These are phyloP conservation scores for Sceloporus tristichus DNA, from an alignment of 2,113 vertebrate species.

Conservation along the genomic window DNA sequence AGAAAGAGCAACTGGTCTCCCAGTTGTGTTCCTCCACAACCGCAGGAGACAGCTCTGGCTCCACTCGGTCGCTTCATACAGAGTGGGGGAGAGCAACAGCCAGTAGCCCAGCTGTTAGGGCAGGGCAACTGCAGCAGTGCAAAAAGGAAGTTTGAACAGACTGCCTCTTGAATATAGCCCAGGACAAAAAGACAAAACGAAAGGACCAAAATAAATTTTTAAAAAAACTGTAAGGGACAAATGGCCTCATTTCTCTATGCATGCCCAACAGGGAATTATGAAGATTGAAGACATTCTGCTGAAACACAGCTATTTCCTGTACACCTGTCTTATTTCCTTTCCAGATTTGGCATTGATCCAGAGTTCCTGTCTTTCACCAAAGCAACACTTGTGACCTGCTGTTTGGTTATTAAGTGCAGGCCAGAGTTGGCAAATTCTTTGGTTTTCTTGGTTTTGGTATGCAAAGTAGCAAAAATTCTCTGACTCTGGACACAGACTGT, in stretches of 20 bases:
- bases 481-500: neutral
- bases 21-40: neutral
- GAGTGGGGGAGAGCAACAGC: neutral
- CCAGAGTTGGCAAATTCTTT: neutral
- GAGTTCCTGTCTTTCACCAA: conserved; percentile 1
- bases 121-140: conserved; percentile 3
- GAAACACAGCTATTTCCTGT: neutral
- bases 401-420: neutral
- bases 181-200: neutral
- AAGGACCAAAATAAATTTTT: neutral
- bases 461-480: neutral
- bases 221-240: neutral
- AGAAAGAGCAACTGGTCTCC: conserved; percentile 22
- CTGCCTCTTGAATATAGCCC: neutral
- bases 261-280: neutral
- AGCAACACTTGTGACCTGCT: neutral
- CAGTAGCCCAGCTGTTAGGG: conserved; percentile 33
- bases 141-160: neutral
- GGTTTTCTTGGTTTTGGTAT: neutral
- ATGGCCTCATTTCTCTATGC: neutral
- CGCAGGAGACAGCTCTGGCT: conserved; percentile 20
- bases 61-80: conserved; percentile 15
- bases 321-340: conserved; percentile 11
- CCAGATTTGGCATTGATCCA: neutral
- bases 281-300: neutral